Conservation (phyloP, 64 coral and sea anemone species). For the Pachyseris speciosa region DNA sequence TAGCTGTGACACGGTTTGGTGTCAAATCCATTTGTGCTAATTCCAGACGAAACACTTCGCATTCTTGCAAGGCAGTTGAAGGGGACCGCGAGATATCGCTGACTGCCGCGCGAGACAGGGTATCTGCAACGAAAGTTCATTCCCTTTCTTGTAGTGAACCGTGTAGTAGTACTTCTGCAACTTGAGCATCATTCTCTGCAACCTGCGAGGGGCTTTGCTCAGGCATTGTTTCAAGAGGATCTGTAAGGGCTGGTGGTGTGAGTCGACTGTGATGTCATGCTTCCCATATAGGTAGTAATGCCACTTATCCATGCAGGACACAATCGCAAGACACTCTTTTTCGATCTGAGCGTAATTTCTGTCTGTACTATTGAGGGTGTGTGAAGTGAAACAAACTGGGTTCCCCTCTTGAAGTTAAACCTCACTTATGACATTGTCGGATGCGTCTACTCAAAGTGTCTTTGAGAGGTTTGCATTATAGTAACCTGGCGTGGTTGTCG, state of each 20-base stretch:
- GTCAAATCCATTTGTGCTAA: slow-evolving; percentile 23
- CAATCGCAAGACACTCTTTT: background rate
- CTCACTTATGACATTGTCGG: background rate
- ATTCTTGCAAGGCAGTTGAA: background rate
- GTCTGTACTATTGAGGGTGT: background rate
- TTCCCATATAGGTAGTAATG: slow-evolving; percentile 27
- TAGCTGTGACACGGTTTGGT: background rate
- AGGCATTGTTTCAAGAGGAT: background rate
- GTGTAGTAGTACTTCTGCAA: slow-evolving; percentile 23
- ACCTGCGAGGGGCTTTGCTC: background rate
- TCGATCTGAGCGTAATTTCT: background rate
- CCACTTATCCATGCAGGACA: slow-evolving; percentile 16
- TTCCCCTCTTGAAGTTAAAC: background rate
- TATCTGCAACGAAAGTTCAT: slow-evolving; percentile 60
- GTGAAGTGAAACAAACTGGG: slow-evolving; percentile 8
- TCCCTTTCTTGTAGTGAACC: slow-evolving; percentile 32
- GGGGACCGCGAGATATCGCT: background rate
- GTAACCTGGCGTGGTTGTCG: too few species aligned
- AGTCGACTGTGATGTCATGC: slow-evolving; percentile 16
- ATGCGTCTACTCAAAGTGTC: slow-evolving; percentile 1
- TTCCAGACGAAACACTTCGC: slow-evolving; percentile 47
- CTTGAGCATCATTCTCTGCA: slow-evolving; percentile 23
- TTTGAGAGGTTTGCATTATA: too few species aligned
- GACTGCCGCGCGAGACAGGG: slow-evolving; percentile 25
- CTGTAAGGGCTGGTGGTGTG: background rate